phyloP scores from a whole-genome alignment of 2,888 invertebrate species.

The Andrena praecox region DNA sequence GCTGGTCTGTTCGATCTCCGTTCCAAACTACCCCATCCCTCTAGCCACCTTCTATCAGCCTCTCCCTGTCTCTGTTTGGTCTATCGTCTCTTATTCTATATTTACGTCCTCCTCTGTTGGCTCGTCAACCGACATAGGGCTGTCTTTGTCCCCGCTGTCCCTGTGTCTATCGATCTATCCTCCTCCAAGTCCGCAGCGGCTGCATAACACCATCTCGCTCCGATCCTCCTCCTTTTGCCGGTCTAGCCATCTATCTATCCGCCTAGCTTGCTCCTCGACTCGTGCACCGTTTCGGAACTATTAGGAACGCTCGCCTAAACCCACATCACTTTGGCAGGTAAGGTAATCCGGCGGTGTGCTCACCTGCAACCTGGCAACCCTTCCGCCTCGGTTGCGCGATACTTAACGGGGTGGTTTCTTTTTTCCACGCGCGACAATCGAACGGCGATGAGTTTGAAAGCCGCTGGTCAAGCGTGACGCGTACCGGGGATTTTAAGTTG shows the following conservation, averaged over 20 bases:
- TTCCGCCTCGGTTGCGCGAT: constrained; percentile 22
- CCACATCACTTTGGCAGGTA: constrained; percentile 71
- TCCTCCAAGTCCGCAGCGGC: not conserved
- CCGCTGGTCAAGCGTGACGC: constrained; percentile 20
- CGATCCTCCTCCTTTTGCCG: constrained; percentile 32
- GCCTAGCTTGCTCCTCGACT: constrained; percentile 68
- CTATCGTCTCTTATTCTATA: constrained; percentile 59
- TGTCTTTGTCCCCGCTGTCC: constrained; percentile 8
- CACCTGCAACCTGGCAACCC: constrained; percentile 69
- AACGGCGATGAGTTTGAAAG: constrained; percentile 21
- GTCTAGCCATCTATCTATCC: constrained; percentile 60
- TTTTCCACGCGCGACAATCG: not conserved
- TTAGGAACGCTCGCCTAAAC: constrained; percentile 78
- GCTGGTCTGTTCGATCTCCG: constrained; percentile 81
- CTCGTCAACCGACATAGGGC: not conserved
- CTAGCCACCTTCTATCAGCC: constrained; percentile 28
- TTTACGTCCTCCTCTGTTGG: constrained; percentile 45
- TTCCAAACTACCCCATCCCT: constrained; percentile 53
- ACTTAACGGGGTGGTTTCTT: constrained; percentile 40
- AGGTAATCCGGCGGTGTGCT: constrained; percentile 66
- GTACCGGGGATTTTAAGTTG: not conserved
- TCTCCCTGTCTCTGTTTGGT: constrained; percentile 28
- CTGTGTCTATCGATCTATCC: constrained; percentile 40
- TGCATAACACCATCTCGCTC: constrained; percentile 13
- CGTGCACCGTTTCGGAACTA: constrained; percentile 81